Percentiles rank a stretch among this genome's conserved stretches.
phyloP scores from a whole-genome alignment of 37 sponge, comb jelly and placozoan species.

The Lycopodina hypogea region DNA sequence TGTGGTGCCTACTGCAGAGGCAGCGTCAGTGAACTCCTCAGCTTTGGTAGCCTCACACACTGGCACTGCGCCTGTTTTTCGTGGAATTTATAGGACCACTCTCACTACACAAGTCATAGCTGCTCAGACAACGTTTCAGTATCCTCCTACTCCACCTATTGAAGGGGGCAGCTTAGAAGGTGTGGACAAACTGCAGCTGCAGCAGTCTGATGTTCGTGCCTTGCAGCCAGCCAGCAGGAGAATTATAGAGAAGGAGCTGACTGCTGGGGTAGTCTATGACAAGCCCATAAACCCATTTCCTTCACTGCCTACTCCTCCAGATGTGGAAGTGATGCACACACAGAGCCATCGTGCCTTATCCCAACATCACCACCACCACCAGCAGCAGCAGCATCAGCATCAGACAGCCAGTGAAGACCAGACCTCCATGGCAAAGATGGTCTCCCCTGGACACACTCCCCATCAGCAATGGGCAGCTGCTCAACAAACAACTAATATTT shows the following conservation, averaged over 20 bases:
- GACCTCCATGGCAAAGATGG: not conserved
- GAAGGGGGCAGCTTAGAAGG: conserved; percentile 9
- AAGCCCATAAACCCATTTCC: conserved; percentile 36
- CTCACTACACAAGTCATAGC: conserved; percentile 31
- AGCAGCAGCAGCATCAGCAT: not conserved
- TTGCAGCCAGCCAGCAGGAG: not conserved
- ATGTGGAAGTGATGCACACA: conserved; percentile 19
- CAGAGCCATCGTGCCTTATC: no score
- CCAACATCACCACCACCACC: not conserved
- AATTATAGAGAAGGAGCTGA: not conserved
- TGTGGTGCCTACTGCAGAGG: not conserved
- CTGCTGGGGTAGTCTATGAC: not conserved
- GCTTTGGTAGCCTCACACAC: conserved; percentile 23
- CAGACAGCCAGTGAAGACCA: not conserved
- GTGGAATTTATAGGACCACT: conserved; percentile 30
- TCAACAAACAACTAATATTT: conserved; percentile 2
- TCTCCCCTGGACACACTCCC: not conserved
- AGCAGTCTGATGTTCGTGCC: not conserved
- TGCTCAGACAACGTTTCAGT: conserved; percentile 48
- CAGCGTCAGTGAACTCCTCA: conserved; percentile 14
- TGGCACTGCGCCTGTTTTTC: not conserved
- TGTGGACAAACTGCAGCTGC: not conserved
- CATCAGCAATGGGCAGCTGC: conserved; percentile 19
- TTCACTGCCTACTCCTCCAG: conserved; percentile 48
- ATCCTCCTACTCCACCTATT: conserved; percentile 63